Evolutionary conservation across 2,888 invertebrate genomes (phyloP).

Genomic region (Cephus pulcher): DNA sequence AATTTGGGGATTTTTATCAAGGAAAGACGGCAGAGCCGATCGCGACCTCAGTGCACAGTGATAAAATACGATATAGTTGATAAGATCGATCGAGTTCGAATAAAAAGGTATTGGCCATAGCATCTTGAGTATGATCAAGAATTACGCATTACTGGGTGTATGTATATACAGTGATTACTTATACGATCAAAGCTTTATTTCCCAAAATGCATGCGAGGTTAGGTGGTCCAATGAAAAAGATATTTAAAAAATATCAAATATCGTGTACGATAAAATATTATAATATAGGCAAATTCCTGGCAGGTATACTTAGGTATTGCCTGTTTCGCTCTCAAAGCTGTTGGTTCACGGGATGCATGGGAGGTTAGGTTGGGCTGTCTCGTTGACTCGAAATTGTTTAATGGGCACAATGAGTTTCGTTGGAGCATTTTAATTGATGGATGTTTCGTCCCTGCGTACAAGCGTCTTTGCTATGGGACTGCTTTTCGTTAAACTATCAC

Average conservation of each 20-base stretch:
- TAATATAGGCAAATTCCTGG: neutral
- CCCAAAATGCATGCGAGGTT: neutral
- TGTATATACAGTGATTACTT: no score
- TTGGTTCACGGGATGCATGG: neutral
- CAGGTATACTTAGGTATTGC: neutral
- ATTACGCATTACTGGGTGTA: neutral
- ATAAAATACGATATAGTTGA: neutral
- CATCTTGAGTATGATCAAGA: neutral
- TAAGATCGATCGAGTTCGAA: neutral
- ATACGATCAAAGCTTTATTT: neutral
- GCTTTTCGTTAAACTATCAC: neutral
- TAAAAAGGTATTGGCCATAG: neutral
- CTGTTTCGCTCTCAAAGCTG: neutral
- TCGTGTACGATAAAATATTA: neutral
- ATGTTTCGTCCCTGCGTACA: constrained; percentile 7
- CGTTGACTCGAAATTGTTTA: constrained; percentile 50
- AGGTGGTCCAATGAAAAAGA: neutral
- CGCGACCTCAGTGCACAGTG: neutral
- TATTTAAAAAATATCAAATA: neutral
- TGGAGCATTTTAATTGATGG: constrained; percentile 61
- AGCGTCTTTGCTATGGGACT: neutral
- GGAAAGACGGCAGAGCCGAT: neutral
- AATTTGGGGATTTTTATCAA: neutral
- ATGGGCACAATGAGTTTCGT: constrained; percentile 61
- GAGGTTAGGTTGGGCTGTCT: neutral